These are phyloP conservation scores for Andrena haemorrhoa DNA, from an alignment of 2,888 invertebrate genomes.

Conservation along the genomic window DNA sequence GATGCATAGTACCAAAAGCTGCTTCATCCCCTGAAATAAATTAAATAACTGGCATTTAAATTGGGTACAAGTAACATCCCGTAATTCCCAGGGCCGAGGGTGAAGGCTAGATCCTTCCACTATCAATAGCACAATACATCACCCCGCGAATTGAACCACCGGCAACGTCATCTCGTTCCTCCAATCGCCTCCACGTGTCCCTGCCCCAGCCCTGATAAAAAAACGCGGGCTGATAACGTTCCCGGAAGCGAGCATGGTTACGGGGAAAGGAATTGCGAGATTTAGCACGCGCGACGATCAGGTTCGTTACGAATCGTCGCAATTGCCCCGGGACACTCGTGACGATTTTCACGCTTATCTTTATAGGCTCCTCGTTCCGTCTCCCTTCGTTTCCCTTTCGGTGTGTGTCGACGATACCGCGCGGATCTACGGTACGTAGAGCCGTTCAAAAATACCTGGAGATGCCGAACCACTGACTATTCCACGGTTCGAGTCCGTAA, in stretches of 20 bases:
- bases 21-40: too few species aligned
- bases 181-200: background rate
- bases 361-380: conserved; percentile 4
- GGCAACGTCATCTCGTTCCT: background rate
- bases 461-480: conserved; percentile 28
- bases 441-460: conserved; percentile 41
- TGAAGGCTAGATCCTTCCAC: background rate
- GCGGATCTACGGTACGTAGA: background rate
- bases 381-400: background rate
- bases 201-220: conserved; percentile 11
- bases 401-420: conserved; percentile 15
- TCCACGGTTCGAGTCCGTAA: conserved; percentile 11
- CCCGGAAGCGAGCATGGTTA: conserved; percentile 9
- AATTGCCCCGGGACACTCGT: background rate
- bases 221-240: conserved; percentile 21
- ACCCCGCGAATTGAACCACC: background rate
- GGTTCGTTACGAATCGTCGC: background rate
- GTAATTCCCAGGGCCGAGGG: background rate
- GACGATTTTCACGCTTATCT: conserved; percentile 6
- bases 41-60: background rate
- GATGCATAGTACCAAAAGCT: too few species aligned
- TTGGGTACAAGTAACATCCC: background rate
- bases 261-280: background rate
- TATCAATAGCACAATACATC: background rate
- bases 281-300: background rate